Evolutionary conservation across 2,797 vertebrate species (phyloP).

Genomic region (Mormyrus hasselquistii): DNA sequence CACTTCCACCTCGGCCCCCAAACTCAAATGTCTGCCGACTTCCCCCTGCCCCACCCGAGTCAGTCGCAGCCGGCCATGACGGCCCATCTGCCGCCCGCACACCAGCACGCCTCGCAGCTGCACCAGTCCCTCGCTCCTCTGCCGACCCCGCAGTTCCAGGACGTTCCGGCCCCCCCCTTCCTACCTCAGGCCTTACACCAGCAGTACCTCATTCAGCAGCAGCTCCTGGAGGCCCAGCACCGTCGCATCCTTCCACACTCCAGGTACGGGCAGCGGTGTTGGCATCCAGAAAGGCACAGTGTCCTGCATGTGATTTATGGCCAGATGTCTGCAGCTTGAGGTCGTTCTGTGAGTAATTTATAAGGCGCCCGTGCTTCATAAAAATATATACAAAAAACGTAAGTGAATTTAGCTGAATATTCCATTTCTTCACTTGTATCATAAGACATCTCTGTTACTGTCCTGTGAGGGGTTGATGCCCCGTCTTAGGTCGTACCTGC

Average conservation of each 20-base stretch:
- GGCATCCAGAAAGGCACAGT: neutral
- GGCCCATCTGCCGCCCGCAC: constrained; percentile 82
- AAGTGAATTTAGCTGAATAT: neutral
- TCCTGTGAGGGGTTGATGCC: neutral
- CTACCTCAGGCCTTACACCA: constrained; percentile 99
- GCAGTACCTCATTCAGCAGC: constrained; percentile 99
- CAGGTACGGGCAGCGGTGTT: constrained; percentile 63
- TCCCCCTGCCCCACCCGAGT: constrained; percentile 84
- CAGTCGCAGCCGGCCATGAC: constrained; percentile 90
- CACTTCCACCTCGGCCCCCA: constrained; percentile 97
- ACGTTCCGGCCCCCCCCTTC: constrained; percentile 88
- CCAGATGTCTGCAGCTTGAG: neutral
- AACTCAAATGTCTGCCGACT: constrained; percentile 83
- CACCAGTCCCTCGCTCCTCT: constrained; percentile 83
- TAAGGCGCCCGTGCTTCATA: neutral
- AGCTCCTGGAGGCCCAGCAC: constrained; percentile 96
- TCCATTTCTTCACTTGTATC: neutral
- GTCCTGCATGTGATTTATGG: neutral
- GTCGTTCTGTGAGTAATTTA: neutral
- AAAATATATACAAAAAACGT: neutral
- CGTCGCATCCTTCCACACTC: constrained; percentile 87
- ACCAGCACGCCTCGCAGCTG: constrained; percentile 67
- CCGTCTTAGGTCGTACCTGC: neutral
- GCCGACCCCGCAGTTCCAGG: constrained; percentile 89
- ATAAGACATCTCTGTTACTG: neutral